Percentiles rank a stretch among this genome's conserved stretches.
phyloP scores from a whole-genome alignment of 2,797 vertebrate species.

The Acomys russatus region DNA sequence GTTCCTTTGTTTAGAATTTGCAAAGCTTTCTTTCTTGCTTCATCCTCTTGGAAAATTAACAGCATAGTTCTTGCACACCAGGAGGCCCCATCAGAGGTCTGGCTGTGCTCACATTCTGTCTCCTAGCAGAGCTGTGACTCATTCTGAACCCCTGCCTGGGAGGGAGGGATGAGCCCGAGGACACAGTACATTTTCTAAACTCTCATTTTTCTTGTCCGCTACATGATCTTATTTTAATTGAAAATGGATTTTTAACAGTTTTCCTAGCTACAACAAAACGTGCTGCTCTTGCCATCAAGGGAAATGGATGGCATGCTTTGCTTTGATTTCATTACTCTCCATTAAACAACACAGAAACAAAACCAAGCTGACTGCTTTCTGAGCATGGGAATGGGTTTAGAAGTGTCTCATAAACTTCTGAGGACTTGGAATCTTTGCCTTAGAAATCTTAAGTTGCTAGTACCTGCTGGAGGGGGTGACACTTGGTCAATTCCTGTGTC shows the following conservation, averaged over 20 bases:
- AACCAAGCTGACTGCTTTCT: slow-evolving; percentile 12
- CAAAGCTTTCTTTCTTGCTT: slow-evolving; percentile 36
- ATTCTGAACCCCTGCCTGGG: slow-evolving; percentile 56
- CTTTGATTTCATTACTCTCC: slow-evolving; percentile 52
- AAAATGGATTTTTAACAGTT: slow-evolving; percentile 68
- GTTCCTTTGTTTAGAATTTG: slow-evolving; percentile 68
- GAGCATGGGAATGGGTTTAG: background rate
- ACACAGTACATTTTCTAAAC: slow-evolving; percentile 51
- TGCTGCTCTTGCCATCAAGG: slow-evolving; percentile 6
- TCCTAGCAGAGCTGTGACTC: slow-evolving; percentile 68
- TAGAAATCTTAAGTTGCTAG: background rate
- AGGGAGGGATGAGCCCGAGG: slow-evolving; percentile 59
- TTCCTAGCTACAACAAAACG: slow-evolving; percentile 35
- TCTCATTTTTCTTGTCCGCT: slow-evolving; percentile 72
- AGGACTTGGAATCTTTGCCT: background rate
- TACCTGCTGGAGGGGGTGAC: background rate
- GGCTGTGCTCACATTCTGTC: slow-evolving; percentile 67
- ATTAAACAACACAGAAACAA: slow-evolving; percentile 34
- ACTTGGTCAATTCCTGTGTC: background rate
- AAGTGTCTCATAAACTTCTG: background rate
- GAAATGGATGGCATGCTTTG: background rate
- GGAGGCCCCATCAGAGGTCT: slow-evolving; percentile 45
- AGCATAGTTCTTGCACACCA: rapidly evolving
- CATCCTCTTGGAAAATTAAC: slow-evolving; percentile 52
- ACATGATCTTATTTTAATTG: slow-evolving; percentile 66